These are phyloP conservation scores for Lithophane socia DNA, from an alignment of 2,888 invertebrate species.

Conservation along the genomic window DNA sequence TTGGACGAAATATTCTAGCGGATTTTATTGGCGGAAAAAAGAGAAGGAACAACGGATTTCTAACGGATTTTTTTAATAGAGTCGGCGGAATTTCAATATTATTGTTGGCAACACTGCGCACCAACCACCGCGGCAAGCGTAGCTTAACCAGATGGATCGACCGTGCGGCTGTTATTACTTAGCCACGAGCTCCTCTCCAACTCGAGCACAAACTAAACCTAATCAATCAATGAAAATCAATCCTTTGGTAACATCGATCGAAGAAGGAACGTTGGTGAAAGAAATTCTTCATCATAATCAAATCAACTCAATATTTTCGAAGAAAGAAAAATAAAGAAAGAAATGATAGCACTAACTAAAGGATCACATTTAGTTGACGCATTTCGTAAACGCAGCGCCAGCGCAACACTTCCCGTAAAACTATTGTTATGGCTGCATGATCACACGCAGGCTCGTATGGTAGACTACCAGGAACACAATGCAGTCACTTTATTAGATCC, in stretches of 20 bases:
- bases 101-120: no score
- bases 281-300: not conserved
- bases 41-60: no score
- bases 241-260: not conserved
- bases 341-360: not conserved
- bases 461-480: conserved; percentile 63
- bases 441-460: conserved; percentile 34
- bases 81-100: no score
- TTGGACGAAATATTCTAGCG: no score
- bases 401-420: conserved; percentile 10
- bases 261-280: not conserved
- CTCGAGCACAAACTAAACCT: not conserved
- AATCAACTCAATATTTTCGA: not conserved
- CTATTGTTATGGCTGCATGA: conserved; percentile 28
- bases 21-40: no score
- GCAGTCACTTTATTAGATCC: conserved; percentile 62
- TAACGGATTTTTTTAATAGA: no score
- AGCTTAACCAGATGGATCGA: no score
- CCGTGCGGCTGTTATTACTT: no score
- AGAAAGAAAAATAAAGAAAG: not conserved
- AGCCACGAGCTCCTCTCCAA: no score
- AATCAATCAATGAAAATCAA: not conserved
- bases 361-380: not conserved
- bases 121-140: no score
- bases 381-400: conserved; percentile 9